These are phyloP conservation scores for Heliocidaris tuberculata DNA, from an alignment of 35 echinoderm and acorn worm genomes.

Conservation along the genomic window DNA sequence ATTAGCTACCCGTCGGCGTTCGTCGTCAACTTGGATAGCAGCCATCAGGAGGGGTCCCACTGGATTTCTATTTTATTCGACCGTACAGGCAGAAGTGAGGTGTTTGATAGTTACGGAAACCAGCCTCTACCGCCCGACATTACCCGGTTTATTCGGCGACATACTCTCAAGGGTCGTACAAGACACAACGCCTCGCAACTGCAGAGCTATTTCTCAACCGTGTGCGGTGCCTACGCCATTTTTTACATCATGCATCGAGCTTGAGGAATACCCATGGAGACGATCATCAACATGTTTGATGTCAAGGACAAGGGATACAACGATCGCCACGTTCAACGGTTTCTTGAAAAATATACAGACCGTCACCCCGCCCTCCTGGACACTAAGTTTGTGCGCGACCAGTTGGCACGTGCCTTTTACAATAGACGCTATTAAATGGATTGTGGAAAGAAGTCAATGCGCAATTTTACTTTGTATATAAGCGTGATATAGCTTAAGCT, in stretches of 20 bases:
- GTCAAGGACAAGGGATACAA: neutral
- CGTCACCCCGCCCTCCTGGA: neutral
- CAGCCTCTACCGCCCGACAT: neutral
- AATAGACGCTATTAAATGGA: too few species aligned
- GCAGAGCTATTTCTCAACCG: neutral
- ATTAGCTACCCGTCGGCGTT: neutral
- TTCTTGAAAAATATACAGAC: neutral
- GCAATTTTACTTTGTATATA: too few species aligned
- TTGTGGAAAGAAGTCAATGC: too few species aligned
- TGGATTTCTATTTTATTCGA: neutral
- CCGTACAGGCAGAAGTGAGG: neutral
- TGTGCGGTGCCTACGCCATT: neutral
- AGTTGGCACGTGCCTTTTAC: neutral
- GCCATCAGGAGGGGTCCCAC: neutral
- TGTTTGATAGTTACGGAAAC: neutral
- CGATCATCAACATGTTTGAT: neutral
- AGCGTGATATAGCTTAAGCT: too few species aligned
- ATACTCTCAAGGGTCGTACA: neutral
- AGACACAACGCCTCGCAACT: neutral
- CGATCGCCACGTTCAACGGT: neutral
- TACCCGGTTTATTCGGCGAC: neutral
- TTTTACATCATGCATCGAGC: neutral
- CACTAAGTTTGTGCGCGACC: neutral
- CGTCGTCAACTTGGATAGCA: neutral
- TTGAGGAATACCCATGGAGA: neutral